Conservation (phyloP, 2,888 invertebrate genomes). For the Idaea straminata region DNA sequence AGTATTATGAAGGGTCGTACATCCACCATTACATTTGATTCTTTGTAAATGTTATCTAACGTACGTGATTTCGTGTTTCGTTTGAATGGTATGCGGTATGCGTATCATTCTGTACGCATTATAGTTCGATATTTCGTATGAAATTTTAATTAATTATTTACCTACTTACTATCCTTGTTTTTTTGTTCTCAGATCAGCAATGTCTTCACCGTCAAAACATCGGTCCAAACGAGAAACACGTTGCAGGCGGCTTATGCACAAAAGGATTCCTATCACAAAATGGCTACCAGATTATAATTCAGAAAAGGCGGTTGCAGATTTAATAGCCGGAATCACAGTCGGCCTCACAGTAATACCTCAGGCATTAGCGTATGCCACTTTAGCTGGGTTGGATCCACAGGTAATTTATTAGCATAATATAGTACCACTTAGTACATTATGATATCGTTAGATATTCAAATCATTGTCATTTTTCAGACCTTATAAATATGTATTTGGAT, state of each 20-base stretch:
- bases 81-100: conserved; percentile 7
- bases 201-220: conserved; percentile 72
- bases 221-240: conserved; percentile 64
- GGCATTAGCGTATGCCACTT: conserved; percentile 93
- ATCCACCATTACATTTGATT: conserved; percentile 21
- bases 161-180: not conserved
- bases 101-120: not conserved
- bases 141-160: no score
- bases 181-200: conserved; percentile 41
- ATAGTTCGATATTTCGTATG: no score
- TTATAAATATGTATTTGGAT: not conserved
- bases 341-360: conserved; percentile 96
- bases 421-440: not conserved
- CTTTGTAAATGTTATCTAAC: conserved; percentile 19
- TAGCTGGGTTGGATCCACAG: conserved; percentile 93
- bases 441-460: not conserved
- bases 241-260: conserved; percentile 60
- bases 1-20: conserved; percentile 21
- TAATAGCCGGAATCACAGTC: conserved; percentile 95
- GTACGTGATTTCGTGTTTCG: conserved; percentile 22
- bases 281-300: conserved; percentile 89
- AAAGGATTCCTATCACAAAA: conserved; percentile 83
- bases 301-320: conserved; percentile 88
- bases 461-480: not conserved
- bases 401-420: conserved; percentile 55